These are phyloP conservation scores for Drosophila oshimai DNA, from an alignment of 1,140 invertebrate genomes.

Conservation along the genomic window DNA sequence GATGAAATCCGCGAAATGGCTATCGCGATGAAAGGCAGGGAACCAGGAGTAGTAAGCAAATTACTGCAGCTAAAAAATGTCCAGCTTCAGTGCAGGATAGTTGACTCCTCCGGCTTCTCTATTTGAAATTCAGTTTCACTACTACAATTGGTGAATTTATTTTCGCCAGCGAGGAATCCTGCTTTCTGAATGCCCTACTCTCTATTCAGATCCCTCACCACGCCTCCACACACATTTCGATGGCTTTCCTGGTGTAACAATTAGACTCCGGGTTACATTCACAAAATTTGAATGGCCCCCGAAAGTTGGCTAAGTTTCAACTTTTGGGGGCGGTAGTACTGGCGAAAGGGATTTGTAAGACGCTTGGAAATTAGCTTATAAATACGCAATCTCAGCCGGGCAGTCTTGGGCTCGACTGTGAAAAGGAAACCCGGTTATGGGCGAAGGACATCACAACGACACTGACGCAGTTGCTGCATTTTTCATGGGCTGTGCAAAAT, in stretches of 20 bases:
- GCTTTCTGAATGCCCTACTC: constrained; percentile 19
- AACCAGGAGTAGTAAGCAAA: constrained; percentile 16
- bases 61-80: constrained; percentile 9
- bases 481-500: constrained; percentile 74
- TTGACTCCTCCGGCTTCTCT: constrained; percentile 33
- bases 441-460: constrained; percentile 23
- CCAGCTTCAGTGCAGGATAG: background rate
- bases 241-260: constrained; percentile 15
- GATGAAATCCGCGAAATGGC: constrained; percentile 37
- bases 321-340: background rate
- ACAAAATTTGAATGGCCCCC: constrained; percentile 42
- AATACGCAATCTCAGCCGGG: constrained; percentile 64
- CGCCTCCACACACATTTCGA: background rate
- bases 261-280: constrained; percentile 46
- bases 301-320: constrained; percentile 32
- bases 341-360: constrained; percentile 40
- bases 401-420: constrained; percentile 1
- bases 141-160: constrained; percentile 39
- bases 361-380: constrained; percentile 72
- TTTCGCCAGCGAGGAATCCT: background rate
- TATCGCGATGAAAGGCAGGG: constrained; percentile 3
- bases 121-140: constrained; percentile 60
- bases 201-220: background rate
- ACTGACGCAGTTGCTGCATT: constrained; percentile 56
- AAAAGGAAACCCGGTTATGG: constrained; percentile 24